These are phyloP conservation scores for Pandemis cinnamomeana DNA, from an alignment of 2,888 invertebrate genomes.

Conservation along the genomic window DNA sequence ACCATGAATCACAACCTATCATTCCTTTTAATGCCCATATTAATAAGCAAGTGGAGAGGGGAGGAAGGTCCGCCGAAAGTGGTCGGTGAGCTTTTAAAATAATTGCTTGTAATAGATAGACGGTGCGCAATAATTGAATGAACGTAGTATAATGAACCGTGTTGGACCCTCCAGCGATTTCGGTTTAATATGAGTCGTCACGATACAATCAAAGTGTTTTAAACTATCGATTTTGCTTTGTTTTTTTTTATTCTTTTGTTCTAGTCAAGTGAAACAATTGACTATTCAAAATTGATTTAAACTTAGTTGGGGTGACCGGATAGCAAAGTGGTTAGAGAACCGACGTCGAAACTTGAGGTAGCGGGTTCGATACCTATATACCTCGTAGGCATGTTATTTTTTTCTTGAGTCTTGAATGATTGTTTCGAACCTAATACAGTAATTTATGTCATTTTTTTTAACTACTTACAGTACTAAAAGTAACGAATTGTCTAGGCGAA, in stretches of 20 bases:
- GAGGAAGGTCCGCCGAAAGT: slow-evolving; percentile 6
- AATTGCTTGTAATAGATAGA: slow-evolving; percentile 51
- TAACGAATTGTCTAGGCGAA: too few species aligned
- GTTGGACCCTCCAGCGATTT: slow-evolving; percentile 58
- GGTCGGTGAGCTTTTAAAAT: slow-evolving; percentile 52
- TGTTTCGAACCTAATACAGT: too few species aligned
- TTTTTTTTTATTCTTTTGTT: not conserved
- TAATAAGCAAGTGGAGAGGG: not conserved
- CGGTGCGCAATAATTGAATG: slow-evolving; percentile 64
- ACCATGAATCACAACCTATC: not conserved
- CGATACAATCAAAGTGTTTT: slow-evolving; percentile 52
- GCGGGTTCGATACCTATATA: too few species aligned
- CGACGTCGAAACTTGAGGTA: too few species aligned
- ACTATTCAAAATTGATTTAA: too few species aligned
- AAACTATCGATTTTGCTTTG: slow-evolving; percentile 29
- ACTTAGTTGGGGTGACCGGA: too few species aligned
- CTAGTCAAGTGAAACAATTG: not conserved
- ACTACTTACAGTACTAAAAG: too few species aligned
- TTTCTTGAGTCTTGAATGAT: too few species aligned
- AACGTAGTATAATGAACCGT: slow-evolving; percentile 63
- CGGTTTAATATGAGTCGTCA: slow-evolving; percentile 63
- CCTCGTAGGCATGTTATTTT: too few species aligned
- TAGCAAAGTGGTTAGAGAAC: too few species aligned
- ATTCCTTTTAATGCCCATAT: not conserved
- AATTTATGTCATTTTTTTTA: too few species aligned